Base-by-base conservation (phyloP, 2,797 vertebrate genomes). In the Sparidentex hasta region DNA sequence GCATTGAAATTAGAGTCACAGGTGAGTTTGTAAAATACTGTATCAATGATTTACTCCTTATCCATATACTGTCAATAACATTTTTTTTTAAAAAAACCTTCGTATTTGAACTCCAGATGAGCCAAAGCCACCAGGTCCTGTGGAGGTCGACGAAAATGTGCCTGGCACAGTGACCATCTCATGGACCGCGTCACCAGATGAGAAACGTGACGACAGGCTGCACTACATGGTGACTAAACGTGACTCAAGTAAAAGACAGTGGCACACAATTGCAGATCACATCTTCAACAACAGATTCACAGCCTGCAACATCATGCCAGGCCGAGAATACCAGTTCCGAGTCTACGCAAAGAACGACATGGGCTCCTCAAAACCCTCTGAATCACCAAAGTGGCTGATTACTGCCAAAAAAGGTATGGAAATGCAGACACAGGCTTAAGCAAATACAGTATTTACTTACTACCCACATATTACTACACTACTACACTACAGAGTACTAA, bases 241-340 rank as follows among this genome's bases (percentile, higher is more conserved):
- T 0, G 97, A 98, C 57, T 96, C 96, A 0, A 87, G 25, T 51
- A 96, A 95, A 47, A 92, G 93, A 25, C 38, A 81, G 25, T 99
- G 98, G 98, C 76, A 86, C 0, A 86, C 96, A 4, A 84, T 94
- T 67, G 96, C 93, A 1, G 96, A 97, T 87, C 91, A 70, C n/a
- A 94, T 99, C 89, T 96, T 97, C 85, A 98, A 96, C 92, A 98
- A 97, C 85, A 96, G 84, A 86, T 97, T 96, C 88, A 99, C 98
- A 0, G 95, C 90, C 80, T 95, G 95, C 85, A 96, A 94, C 47
- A 91, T 97, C 68, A 76, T 99, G 92, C 95, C 97, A 0, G 97
- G 97, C 14, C 85, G 94, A 25, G 95, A 97, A 71, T 99, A 99
- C 89, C 93, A 95, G 86, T 99, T 99, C 88, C 96, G 96, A 6